phyloP scores from a whole-genome alignment of 2,888 invertebrate genomes.

The Aethes cnicana region DNA sequence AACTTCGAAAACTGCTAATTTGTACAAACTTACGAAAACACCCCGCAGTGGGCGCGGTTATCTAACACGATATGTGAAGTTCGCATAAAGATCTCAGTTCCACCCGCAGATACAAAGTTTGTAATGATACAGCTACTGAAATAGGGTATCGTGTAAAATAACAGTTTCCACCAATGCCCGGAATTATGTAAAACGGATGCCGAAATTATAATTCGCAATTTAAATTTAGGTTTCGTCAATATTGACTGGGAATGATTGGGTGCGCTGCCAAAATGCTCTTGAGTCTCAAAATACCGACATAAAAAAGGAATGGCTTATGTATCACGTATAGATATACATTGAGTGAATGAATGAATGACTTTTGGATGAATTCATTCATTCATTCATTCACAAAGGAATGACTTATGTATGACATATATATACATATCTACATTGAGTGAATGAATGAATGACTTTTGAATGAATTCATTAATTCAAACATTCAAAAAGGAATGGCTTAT shows the following conservation, averaged over 20 bases:
- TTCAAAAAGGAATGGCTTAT: too few relatives aligned
- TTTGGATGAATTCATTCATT: too few relatives aligned
- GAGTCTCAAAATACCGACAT: too few relatives aligned
- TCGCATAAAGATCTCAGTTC: neutral
- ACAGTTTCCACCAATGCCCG: constrained; percentile 48
- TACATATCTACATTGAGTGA: too few relatives aligned
- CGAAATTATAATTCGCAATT: constrained; percentile 27
- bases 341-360: too few relatives aligned
- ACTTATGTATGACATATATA: too few relatives aligned
- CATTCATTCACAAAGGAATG: too few relatives aligned
- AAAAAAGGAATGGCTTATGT: too few relatives aligned
- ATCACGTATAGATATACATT: too few relatives aligned
- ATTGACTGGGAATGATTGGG: constrained; percentile 6
- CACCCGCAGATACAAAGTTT: constrained; percentile 1
- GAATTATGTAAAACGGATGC: constrained; percentile 49
- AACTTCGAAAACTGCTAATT: constrained; percentile 36
- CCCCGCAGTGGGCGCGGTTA: neutral
- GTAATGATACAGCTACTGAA: constrained; percentile 2
- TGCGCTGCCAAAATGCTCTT: neutral
- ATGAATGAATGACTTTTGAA: too few relatives aligned
- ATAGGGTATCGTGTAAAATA: constrained; percentile 58
- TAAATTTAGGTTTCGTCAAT: constrained; percentile 7
- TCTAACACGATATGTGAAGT: neutral
- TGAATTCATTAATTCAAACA: too few relatives aligned
- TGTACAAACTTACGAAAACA: constrained; percentile 2